phyloP scores from a whole-genome alignment of 2,797 vertebrate genomes.

The Danio tinwini region DNA sequence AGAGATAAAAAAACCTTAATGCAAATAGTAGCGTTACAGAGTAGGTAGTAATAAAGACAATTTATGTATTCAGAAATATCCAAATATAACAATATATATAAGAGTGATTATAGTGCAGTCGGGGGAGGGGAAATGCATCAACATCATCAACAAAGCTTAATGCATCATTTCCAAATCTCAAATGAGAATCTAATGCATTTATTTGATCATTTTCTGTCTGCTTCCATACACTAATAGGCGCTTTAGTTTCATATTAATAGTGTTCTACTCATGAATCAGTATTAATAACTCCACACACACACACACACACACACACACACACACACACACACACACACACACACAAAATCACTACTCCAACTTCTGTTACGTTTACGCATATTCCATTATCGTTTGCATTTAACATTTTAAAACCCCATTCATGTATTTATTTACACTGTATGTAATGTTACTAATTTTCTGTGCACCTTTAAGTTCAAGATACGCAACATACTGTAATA shows the following conservation, averaged over 20 bases:
- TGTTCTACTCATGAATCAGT: slow-evolving; percentile 22
- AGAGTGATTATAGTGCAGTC: neutral
- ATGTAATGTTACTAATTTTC: neutral
- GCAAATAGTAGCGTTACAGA: slow-evolving; percentile 76
- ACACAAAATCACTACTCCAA: neutral
- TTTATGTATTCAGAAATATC: slow-evolving; percentile 8
- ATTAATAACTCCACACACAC: slow-evolving; percentile 6
- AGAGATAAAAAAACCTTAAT: slow-evolving; percentile 85
- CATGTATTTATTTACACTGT: slow-evolving; percentile 1
- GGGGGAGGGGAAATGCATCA: neutral
- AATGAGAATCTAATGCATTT: slow-evolving; percentile 2
- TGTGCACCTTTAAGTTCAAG: neutral
- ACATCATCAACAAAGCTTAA: neutral
- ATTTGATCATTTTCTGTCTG: slow-evolving; percentile 1
- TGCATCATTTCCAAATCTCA: neutral
- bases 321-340: neutral
- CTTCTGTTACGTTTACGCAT: neutral
- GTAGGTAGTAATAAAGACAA: slow-evolving; percentile 19
- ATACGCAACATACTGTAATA: neutral
- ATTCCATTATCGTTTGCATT: neutral
- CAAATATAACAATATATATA: neutral
- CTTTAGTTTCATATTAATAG: neutral
- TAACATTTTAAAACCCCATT: neutral
- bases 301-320: neutral
- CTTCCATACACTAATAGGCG: neutral